Base-by-base conservation (phyloP, 2,797 vertebrate genomes). In the Florisuga fusca region DNA sequence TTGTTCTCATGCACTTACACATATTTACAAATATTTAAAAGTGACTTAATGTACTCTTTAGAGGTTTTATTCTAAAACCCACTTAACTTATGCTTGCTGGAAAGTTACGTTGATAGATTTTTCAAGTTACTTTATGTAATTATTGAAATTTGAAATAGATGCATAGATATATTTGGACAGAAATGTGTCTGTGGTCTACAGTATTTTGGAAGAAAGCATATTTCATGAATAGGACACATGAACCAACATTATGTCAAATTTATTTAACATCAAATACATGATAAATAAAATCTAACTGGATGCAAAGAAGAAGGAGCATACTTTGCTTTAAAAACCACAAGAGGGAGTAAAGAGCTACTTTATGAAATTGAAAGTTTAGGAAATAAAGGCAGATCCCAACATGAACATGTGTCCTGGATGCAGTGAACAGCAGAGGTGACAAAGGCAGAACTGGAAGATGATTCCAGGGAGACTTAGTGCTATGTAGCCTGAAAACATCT, bases 281-380 rank as follows among this genome's bases (percentile, higher is more conserved):
- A 79, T 79, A 91, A 85, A 43, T 36, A 36, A 9, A 75, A 73
- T 46, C 20, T 18, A 61, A 2, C 12, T 38, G 29, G 11, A 63
- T 74, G 78, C 26, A 33, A 69, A 46, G 41, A 17, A 43, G 20
- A 78, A 86, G 20, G 5, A 82, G 64, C 2, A 63, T 19, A 74
- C 12, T 96, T 90, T 90, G 8, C 51, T 61, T 66, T 62, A 91
- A 41, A 85, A 67, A 19, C 93, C 96, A 97, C 94, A 91, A 94
- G 96, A 94, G 93, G 94, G 96, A 95, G 94, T 74, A 77, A 77
- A 94, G 94, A 78, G 62, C 80, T 79, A 51, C 43, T 59, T 62
- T 43, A 53, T 75, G 55, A 89, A 87, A 79, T 73, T 6, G 23
- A 19, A 64, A 48, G 58, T 57, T 73, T 38, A 23, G 36, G 16